Evolutionary conservation across 2,797 vertebrate species (phyloP).

Genomic region (Alauda arvensis): DNA sequence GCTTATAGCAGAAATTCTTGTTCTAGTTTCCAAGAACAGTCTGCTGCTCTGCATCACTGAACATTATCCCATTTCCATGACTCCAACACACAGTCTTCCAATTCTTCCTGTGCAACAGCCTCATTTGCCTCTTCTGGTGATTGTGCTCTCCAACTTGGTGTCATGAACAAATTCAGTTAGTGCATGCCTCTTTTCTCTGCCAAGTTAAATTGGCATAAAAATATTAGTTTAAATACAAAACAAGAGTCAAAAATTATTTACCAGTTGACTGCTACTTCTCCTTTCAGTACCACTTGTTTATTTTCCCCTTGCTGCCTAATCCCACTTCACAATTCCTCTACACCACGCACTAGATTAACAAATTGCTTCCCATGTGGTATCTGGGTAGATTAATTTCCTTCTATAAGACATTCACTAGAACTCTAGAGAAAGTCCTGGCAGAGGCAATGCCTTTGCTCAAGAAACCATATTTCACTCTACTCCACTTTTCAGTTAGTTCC

Average conservation of each 20-base stretch:
- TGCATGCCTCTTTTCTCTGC: neutral
- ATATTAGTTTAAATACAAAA: neutral
- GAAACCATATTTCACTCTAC: neutral
- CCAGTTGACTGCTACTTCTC: neutral
- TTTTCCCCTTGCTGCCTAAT: neutral
- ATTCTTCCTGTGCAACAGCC: neutral
- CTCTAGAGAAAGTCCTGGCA: neutral
- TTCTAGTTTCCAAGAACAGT: neutral
- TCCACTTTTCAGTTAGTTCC: neutral
- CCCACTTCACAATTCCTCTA: neutral
- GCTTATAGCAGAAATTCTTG: neutral
- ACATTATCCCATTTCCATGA: neutral
- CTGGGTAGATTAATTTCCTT: neutral
- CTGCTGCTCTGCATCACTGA: neutral
- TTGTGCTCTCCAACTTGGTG: neutral
- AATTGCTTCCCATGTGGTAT: neutral
- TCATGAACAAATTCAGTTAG: neutral
- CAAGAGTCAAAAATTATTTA: neutral
- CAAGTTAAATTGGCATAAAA: neutral
- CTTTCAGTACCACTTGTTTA: neutral
- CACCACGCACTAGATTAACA: neutral
- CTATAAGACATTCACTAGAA: neutral
- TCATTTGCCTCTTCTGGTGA: neutral
- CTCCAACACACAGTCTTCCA: neutral
- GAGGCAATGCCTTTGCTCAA: neutral